Percentiles rank a stretch among this genome's conserved stretches.
These are phyloP conservation scores for Miichthys miiuy DNA, from an alignment of 2,797 vertebrate genomes.

Conservation along the genomic window DNA sequence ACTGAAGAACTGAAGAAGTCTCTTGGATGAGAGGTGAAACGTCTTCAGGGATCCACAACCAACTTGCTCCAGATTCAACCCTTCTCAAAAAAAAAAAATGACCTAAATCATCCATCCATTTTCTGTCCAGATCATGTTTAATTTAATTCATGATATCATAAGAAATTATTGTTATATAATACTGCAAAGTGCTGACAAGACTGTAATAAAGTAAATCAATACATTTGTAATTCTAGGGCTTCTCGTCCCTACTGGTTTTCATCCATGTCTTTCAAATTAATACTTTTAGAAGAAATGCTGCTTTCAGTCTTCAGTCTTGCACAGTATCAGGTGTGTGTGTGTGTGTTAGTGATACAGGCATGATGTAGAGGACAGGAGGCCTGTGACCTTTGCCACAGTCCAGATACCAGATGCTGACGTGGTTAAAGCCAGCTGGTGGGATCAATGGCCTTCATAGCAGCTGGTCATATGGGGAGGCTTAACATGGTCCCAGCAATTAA, in stretches of 20 bases:
- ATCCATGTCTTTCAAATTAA: background rate
- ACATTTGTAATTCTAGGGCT: background rate
- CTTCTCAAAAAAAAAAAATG: too few relatives aligned
- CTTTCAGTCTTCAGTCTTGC: background rate
- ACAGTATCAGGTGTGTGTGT: constrained; percentile 19
- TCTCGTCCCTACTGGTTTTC: background rate
- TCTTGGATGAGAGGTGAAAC: too few relatives aligned
- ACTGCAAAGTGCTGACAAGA: background rate
- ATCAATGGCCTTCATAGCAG: constrained; percentile 64
- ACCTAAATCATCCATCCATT: background rate
- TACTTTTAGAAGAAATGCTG: background rate
- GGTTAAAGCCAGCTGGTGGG: constrained; percentile 63
- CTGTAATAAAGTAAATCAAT: background rate
- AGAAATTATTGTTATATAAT: background rate
- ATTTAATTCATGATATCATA: background rate
- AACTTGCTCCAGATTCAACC: too few relatives aligned
- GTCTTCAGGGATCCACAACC: too few relatives aligned
- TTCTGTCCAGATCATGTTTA: background rate
- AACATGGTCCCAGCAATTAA: constrained; percentile 67
- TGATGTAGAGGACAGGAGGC: constrained; percentile 32
- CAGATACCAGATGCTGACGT: constrained; percentile 59
- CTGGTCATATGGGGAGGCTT: constrained; percentile 54
- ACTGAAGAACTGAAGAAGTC: too few relatives aligned
- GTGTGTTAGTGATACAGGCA: background rate
- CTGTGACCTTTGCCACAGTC: constrained; percentile 38